Percentiles rank a stretch among this genome's conserved stretches.
Conservation (phyloP, 2,113 vertebrate genomes). For the Todiramphus chloris region DNA sequence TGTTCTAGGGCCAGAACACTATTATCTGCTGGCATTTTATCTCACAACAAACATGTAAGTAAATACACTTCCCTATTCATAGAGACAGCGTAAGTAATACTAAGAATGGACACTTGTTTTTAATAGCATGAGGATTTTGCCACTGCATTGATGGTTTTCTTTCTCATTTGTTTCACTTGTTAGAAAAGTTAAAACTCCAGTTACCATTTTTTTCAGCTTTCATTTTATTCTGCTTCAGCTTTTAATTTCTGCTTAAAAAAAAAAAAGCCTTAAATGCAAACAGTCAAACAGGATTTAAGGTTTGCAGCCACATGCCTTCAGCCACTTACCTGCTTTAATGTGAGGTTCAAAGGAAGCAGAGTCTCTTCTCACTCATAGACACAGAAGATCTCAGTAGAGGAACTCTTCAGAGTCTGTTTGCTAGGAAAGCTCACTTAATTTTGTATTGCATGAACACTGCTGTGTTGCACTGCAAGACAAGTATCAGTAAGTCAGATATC, state of each 20-base stretch:
- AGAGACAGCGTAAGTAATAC: neutral
- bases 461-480: neutral
- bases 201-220: neutral
- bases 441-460: neutral
- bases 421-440: neutral
- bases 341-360: neutral
- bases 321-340: neutral
- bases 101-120: neutral
- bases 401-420: neutral
- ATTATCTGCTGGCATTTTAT: constrained; percentile 84
- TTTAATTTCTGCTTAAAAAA: neutral
- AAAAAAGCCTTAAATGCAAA: neutral
- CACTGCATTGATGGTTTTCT: neutral
- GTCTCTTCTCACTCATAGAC: neutral
- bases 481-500: rapidly evolving
- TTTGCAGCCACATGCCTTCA: neutral
- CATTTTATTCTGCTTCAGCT: neutral
- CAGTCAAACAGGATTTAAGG: neutral
- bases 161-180: neutral
- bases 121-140: neutral
- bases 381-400: neutral
- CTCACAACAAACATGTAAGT: constrained; percentile 87
- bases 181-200: neutral
- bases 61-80: neutral
- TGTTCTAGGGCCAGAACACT: constrained; percentile 78